Conservation (phyloP, 2,797 vertebrate genomes). For the Melanotaenia boesemani region DNA sequence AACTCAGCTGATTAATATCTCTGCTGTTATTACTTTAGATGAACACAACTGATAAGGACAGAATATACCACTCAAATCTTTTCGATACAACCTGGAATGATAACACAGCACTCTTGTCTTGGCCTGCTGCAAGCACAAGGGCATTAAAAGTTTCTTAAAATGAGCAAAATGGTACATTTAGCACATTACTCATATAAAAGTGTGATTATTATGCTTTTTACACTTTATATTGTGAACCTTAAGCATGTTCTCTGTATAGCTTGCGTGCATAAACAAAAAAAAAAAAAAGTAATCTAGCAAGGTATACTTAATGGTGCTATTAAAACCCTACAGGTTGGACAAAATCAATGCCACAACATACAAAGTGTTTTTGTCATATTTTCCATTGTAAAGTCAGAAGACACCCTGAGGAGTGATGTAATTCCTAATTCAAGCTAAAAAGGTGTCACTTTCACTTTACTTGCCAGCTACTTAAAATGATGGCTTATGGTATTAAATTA, state of each 20-base stretch:
- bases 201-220: not conserved
- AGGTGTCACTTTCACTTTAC: slow-evolving; percentile 50
- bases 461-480: slow-evolving; percentile 56
- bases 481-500: slow-evolving; percentile 42
- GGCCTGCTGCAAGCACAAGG: slow-evolving; percentile 11
- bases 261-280: not conserved
- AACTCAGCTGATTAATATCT: slow-evolving; percentile 67
- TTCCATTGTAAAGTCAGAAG: slow-evolving; percentile 55
- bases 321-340: slow-evolving; percentile 27
- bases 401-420: slow-evolving; percentile 31
- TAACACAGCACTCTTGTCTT: slow-evolving; percentile 6
- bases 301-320: slow-evolving; percentile 24
- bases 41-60: slow-evolving; percentile 50
- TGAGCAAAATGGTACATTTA: not conserved
- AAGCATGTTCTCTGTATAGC: not conserved
- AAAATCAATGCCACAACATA: slow-evolving; percentile 39
- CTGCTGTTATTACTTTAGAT: slow-evolving; percentile 60
- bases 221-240: not conserved
- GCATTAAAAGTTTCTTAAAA: slow-evolving; percentile 29
- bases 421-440: slow-evolving; percentile 41
- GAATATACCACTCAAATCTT: slow-evolving; percentile 47
- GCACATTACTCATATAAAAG: not conserved
- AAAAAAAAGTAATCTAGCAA: slow-evolving; percentile 10
- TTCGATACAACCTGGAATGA: slow-evolving; percentile 44
- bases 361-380: slow-evolving; percentile 63